phyloP scores from a whole-genome alignment of 1,140 invertebrate species.

The Lordiphosa mommai region DNA sequence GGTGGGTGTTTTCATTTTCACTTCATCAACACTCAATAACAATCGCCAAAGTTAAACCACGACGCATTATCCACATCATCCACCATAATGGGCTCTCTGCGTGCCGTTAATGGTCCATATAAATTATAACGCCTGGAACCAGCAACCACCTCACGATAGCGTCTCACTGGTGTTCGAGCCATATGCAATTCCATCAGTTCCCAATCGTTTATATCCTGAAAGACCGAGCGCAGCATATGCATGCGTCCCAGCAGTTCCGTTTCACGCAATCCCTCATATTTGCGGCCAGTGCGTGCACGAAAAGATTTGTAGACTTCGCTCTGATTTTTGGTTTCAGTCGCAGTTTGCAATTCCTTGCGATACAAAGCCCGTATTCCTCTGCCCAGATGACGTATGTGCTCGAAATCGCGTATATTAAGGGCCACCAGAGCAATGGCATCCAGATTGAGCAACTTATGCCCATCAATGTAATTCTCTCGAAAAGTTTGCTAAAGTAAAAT shows the following conservation, averaged over 20 bases:
- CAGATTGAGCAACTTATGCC: conserved; percentile 60
- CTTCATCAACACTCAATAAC: conserved; percentile 22
- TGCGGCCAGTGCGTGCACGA: conserved; percentile 44
- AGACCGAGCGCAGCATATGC: conserved; percentile 59
- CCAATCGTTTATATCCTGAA: conserved; percentile 61
- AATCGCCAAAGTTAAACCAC: conserved; percentile 50
- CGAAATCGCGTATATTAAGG: conserved; percentile 65
- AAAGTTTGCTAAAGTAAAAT: conserved; percentile 55
- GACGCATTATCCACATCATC: conserved; percentile 43
- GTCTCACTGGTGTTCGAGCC: conserved; percentile 47
- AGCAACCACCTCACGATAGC: conserved; percentile 54
- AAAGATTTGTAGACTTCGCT: conserved; percentile 67
- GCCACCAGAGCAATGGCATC: conserved; percentile 62
- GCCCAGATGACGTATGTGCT: conserved; percentile 62
- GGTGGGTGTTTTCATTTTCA: background rate
- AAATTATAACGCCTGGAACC: conserved; percentile 53
- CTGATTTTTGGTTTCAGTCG: conserved; percentile 44
- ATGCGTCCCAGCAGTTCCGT: conserved; percentile 54
- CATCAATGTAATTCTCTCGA: conserved; percentile 63
- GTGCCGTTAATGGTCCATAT: conserved; percentile 55
- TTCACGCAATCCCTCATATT: conserved; percentile 56
- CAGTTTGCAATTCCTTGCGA: conserved; percentile 56
- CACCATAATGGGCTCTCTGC: conserved; percentile 42
- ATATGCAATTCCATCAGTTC: conserved; percentile 61
- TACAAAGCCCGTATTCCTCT: conserved; percentile 58